phyloP scores from a whole-genome alignment of 2,888 invertebrate genomes.

The Tachina fera region DNA sequence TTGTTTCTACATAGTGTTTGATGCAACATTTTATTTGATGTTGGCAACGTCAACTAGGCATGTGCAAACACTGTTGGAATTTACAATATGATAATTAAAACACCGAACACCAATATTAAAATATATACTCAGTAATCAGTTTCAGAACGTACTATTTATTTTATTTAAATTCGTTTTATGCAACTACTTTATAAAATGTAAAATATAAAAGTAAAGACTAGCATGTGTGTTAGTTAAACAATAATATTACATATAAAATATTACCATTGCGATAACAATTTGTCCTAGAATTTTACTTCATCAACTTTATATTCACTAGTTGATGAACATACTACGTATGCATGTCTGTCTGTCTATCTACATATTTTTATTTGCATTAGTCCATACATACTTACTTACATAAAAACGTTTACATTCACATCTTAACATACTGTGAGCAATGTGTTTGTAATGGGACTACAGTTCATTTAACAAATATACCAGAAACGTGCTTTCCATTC shows the following conservation, averaged over 20 bases:
- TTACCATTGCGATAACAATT: constrained; percentile 39
- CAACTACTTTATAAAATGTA: neutral
- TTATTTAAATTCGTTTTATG: neutral
- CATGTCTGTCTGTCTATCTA: neutral
- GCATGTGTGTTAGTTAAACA: constrained; percentile 15
- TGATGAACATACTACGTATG: neutral
- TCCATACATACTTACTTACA: neutral
- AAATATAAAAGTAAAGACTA: neutral
- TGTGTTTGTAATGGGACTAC: constrained; percentile 71
- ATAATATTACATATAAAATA: constrained; percentile 39
- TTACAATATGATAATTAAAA: no score
- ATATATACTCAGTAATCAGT: neutral
- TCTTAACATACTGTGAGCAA: constrained; percentile 41
- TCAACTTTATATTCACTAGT: constrained; percentile 14
- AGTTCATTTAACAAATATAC: constrained; percentile 71
- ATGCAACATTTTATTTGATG: no score
- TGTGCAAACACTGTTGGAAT: no score
- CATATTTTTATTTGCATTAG: neutral
- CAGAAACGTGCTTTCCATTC: constrained; percentile 68
- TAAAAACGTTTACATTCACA: constrained; percentile 26
- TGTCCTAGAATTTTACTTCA: constrained; percentile 35
- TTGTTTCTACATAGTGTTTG: no score
- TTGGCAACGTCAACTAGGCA: no score
- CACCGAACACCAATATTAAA: no score
- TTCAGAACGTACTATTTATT: neutral